Evolutionary conservation across 1,140 invertebrate species (phyloP).

Genomic region (Hesperophylax magnus): DNA sequence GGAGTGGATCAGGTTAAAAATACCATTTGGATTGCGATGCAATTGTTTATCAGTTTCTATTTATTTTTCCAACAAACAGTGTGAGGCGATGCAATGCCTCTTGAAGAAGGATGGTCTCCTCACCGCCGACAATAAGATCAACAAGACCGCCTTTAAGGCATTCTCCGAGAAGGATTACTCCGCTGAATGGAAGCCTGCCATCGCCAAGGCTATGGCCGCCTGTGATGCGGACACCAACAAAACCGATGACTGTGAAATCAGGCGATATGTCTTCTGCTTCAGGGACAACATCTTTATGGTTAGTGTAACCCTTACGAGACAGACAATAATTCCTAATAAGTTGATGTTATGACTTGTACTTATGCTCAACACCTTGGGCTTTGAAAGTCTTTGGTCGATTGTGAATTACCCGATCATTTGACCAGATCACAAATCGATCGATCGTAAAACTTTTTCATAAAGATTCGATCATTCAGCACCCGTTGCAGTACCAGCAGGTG

Average conservation of each 20-base stretch:
- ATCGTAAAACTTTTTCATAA: no score
- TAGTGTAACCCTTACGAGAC: neutral
- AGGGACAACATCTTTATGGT: conserved; percentile 41
- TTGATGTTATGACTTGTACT: no score
- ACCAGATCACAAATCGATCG: no score
- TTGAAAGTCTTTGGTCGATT: no score
- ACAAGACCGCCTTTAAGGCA: conserved; percentile 32
- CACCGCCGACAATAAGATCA: conserved; percentile 32
- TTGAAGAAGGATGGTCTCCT: conserved; percentile 42
- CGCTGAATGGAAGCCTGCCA: conserved; percentile 24
- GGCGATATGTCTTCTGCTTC: conserved; percentile 41
- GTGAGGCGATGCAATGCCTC: conserved; percentile 39
- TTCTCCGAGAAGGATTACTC: conserved; percentile 41
- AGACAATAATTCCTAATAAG: neutral
- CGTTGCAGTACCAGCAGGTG: no score
- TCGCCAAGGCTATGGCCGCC: conserved; percentile 1
- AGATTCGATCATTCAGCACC: no score
- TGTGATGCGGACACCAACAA: conserved; percentile 8
- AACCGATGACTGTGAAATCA: conserved; percentile 20
- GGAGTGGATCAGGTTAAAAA: no score
- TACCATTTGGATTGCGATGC: no score
- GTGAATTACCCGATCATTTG: no score
- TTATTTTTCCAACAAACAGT: conserved; percentile 20
- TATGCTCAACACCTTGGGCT: neutral
- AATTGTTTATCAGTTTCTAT: no score